Percentiles rank a stretch among this genome's conserved stretches.
Conservation (phyloP, 2,113 vertebrate species). For the Triplophysa rosa region DNA sequence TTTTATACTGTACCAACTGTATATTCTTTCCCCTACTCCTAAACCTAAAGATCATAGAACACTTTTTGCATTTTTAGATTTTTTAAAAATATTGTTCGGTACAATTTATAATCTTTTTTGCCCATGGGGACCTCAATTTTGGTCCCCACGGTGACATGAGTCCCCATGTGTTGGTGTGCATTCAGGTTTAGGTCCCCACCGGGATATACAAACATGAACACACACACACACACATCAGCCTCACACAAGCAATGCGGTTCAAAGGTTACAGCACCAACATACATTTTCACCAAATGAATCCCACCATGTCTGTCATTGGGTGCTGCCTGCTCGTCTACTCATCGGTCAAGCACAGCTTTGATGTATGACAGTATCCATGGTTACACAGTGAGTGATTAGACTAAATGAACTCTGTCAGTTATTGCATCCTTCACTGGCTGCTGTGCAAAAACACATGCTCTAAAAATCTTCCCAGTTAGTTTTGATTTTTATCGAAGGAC, state of each 20-base stretch:
- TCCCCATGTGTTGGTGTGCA: too few species aligned
- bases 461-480: not conserved
- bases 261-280: not conserved
- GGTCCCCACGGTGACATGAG: too few species aligned
- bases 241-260: not conserved
- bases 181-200: too few species aligned
- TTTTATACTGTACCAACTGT: too few species aligned
- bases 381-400: slow-evolving; percentile 1
- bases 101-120: too few species aligned
- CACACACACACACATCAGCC: not conserved
- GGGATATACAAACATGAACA: too few species aligned
- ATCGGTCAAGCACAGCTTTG: not conserved
- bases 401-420: slow-evolving; percentile 14
- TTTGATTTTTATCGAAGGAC: not conserved
- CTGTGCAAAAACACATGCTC: not conserved
- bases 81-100: too few species aligned
- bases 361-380: slow-evolving; percentile 5
- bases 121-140: too few species aligned
- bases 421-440: not conserved
- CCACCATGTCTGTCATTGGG: not conserved
- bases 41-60: too few species aligned
- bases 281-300: not conserved
- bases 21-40: too few species aligned
- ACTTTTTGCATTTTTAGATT: too few species aligned
- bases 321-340: not conserved